Evolutionary conservation across 2,113 vertebrate species (phyloP), one percentile per base, ranked within the genome.

Genomic region (Rattus rattus): DNA sequence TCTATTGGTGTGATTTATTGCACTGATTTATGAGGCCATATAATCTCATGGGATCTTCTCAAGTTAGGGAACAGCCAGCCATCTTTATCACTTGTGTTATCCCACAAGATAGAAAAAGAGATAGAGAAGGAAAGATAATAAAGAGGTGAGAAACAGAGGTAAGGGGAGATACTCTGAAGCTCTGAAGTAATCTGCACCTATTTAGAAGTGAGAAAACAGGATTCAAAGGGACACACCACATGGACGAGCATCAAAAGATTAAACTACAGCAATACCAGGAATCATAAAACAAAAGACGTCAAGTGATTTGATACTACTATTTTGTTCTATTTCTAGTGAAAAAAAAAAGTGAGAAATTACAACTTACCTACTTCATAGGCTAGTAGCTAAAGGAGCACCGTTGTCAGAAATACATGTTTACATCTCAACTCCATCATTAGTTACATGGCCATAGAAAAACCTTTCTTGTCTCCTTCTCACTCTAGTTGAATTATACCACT

Each of bases 1-100:
- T 79, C 14, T n/a, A 94, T 91, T 86, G 19, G 61, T 95, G 56
- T 85, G 16, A 80, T 80, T 91, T 75, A 49, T 94, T 84, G 89
- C 0, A 80, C 20, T 22, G 2, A 85, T 56, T 69, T 91, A 5
- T 39, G 28, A 76, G 81, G 4, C 24, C 61, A 43, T 28, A 22
- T 28, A 73, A 92, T 91, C 33, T 39, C 87, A 36, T 30, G n/a
- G 4, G 5, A n/a, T 73, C 22, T 81, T 43, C 10, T 88, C 7
- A 77, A 80, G 70, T 75, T 43, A 86, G 7, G 47, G 0, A 33
- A 61, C 36, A 54, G n/a, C 3, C 30, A 84, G 14, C 6, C 10
- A 83, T 76, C 11, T 30, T 11, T 47, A 90, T 63, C 1, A 75
- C 5, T 22, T 79, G 2, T 56, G 24, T 90, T 19, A 65, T 88